Base-by-base conservation (phyloP, 2,797 vertebrate genomes). In the Crypturellus tataupa region DNA sequence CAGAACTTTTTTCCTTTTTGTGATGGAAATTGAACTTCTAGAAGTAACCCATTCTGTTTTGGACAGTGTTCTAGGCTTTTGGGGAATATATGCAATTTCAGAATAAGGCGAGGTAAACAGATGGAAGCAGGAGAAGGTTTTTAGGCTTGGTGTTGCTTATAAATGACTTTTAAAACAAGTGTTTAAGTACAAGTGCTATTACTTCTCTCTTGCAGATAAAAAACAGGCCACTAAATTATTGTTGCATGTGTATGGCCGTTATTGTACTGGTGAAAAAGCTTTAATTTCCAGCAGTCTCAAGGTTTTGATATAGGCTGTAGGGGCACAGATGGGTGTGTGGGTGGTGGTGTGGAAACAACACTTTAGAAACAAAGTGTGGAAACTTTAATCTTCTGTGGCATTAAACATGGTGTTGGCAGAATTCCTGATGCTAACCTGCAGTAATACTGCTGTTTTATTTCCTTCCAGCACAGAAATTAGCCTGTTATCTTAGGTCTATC, bases 361-460 rank as follows among this genome's bases (percentile, higher is more conserved):
- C 95, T 95, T 93, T 14, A 71, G 95, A 96, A 96, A 96, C 94
- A 93, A 91, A 92, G 92, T 87, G 47, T 49, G 47, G 47, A 49
- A 89, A 90, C 79, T 97, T 95, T 91, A 94, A 92, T 96, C 94
- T 97, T 68, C 70, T 80, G 73, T 89, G 93, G 92, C 83, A 93
- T 96, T 95, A 95, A 96, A 96, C 82, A 85, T 20, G 63, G 87
- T 79, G 70, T 81, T 97, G 94, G 96, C 95, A 73, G 80, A 5
- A 0, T 88, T 93, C 94, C 87, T 93, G 77, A 44, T 90, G 77
- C 80, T 87, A 96, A 92, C 94, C 94, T 94, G 78, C 91, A 93
- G 27, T 64, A 89, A 85, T 89, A 37, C 67, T 80, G 33, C 81
- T 95, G 92, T 85, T 96, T 93, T 90, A 85, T 92, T 90, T 92